A percentile compares a stretch with the other conserved stretches of the same genome.
These are phyloP conservation scores for Drosophila falleni DNA, from an alignment of 2,888 invertebrate genomes.

Conservation along the genomic window DNA sequence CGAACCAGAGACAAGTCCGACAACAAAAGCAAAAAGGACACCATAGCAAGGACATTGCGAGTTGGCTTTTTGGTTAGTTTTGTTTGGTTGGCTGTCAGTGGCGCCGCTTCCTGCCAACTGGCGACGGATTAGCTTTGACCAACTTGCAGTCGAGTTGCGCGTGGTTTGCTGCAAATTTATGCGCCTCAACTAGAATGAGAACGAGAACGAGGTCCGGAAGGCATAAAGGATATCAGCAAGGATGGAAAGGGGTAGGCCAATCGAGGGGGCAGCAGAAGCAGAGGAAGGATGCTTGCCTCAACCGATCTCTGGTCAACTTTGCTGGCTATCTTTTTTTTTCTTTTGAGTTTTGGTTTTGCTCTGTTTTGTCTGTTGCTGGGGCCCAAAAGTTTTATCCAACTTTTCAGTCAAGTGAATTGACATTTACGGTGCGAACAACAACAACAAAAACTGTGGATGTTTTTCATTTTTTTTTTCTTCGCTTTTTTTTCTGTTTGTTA, in stretches of 20 bases:
- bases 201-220: constrained; percentile 47
- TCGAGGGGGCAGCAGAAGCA: not conserved
- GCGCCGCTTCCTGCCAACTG: constrained; percentile 62
- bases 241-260: not conserved
- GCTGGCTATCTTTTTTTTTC: constrained; percentile 10
- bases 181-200: constrained; percentile 39
- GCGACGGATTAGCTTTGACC: constrained; percentile 62
- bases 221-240: constrained; percentile 67
- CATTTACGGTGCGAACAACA: constrained; percentile 39
- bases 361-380: constrained; percentile 33
- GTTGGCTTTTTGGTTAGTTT: constrained; percentile 58
- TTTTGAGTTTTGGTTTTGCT: constrained; percentile 3
- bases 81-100: constrained; percentile 57
- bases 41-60: constrained; percentile 29
- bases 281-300: constrained; percentile 34
- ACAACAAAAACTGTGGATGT: constrained; percentile 11
- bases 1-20: constrained; percentile 46
- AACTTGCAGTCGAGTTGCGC: constrained; percentile 47
- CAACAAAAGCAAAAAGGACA: constrained; percentile 23
- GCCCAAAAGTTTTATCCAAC: constrained; percentile 48
- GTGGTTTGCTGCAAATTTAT: constrained; percentile 66
- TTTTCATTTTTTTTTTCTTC: constrained; percentile 9
- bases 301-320: constrained; percentile 60
- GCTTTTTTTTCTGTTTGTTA: constrained; percentile 14
- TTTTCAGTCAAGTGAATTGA: constrained; percentile 43